A percentile compares a stretch with the other conserved stretches of the same genome.
phyloP scores from a whole-genome alignment of 2,888 invertebrate genomes.

The Lithophane ornitopus region DNA sequence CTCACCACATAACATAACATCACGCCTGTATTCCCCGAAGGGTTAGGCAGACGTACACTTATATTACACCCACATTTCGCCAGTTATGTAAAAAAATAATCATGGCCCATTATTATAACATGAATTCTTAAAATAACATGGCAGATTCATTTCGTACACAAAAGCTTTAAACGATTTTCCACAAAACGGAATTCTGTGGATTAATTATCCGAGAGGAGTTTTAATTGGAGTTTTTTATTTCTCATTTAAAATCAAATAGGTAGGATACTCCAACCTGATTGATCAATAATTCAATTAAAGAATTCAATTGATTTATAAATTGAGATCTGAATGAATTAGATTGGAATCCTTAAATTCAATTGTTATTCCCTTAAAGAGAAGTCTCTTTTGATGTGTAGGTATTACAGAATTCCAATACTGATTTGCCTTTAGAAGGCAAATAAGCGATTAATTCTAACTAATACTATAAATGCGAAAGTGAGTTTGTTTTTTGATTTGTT shows the following conservation, averaged over 20 bases:
- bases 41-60: background rate
- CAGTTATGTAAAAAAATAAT: background rate
- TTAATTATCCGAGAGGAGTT: slow-evolving; percentile 63
- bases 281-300: slow-evolving; percentile 73
- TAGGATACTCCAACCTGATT: slow-evolving; percentile 66
- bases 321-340: slow-evolving; percentile 53
- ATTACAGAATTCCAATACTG: slow-evolving; percentile 45
- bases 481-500: no score
- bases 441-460: slow-evolving; percentile 22
- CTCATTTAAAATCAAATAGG: slow-evolving; percentile 69
- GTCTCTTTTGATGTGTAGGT: slow-evolving; percentile 43
- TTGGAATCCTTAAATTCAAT: slow-evolving; percentile 57
- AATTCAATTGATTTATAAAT: slow-evolving; percentile 64
- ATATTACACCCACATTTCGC: background rate
- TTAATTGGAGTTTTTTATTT: slow-evolving; percentile 72
- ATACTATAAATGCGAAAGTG: no score
- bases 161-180: slow-evolving; percentile 28
- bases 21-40: background rate
- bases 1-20: background rate
- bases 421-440: slow-evolving; percentile 53
- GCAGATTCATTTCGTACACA: slow-evolving; percentile 23
- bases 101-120: background rate
- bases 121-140: slow-evolving; percentile 34
- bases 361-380: slow-evolving; percentile 41
- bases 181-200: slow-evolving; percentile 36